Base-by-base conservation (phyloP, 2,888 invertebrate genomes). In the Argyresthia albistria region DNA sequence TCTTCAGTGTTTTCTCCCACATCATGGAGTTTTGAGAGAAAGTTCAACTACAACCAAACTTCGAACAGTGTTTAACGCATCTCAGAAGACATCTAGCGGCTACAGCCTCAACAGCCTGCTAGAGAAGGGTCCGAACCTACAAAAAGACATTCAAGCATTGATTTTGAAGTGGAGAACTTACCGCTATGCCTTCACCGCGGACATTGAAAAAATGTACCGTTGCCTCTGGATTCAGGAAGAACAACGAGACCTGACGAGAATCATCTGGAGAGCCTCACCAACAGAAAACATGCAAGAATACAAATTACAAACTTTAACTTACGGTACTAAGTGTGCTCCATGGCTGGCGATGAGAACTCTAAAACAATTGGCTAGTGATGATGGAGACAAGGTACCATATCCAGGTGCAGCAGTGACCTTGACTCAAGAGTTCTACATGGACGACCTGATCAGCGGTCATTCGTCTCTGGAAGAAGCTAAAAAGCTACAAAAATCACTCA, bases 21-120 rank as follows among this genome's bases (percentile, higher is more conserved):
- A 54, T 16, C 54, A 53, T 10, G 54, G 51, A 14, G 54, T 54
- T 0, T 12, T 51, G 1, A 11, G 35, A 49, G 12, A n/a, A 8
- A 16, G 46, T 7, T 49, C 53, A 10, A 14, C 49, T 7, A 56
- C 56, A 10, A 56, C 54, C 0, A 53, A 53, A 37, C 15, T 53
- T 9, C 12, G 55, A n/a, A 36, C 16, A 2, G 55, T 55, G 6
- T 53, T 55, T 36, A 55, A 55, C 12, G 53, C 39, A 7, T 51
- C 53, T 1, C 35, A 9, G 12, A 46, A 46, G 37, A 54, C 53
- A 11, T 14, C 35, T 1, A 16, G 50, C 4, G 49, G 59, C 0
- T 46, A 25, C 0, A 59, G 59, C 10, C 43, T 65, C 1, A 65
- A 65, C 53, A 61, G 60, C 35, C 1, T 61, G 0, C 61, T 62